Conservation (phyloP, 2,888 invertebrate species). For the Leuctra nigra region DNA sequence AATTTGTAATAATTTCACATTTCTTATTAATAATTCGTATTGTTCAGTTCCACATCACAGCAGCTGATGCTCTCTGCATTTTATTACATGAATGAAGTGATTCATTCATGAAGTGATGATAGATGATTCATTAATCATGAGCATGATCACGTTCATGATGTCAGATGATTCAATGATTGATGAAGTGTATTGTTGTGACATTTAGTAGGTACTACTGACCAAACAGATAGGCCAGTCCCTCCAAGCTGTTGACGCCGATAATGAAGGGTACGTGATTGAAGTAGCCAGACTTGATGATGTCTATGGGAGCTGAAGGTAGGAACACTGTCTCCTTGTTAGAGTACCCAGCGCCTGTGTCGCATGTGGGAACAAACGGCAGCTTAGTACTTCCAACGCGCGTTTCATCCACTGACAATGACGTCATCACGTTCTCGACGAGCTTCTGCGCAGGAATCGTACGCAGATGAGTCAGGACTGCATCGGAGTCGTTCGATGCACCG, state of each 20-base stretch:
- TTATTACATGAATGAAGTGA: too few species aligned
- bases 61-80: too few species aligned
- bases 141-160: too few species aligned
- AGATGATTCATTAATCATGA: too few species aligned
- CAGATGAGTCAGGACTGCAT: slow-evolving; percentile 21
- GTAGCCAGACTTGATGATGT: slow-evolving; percentile 29
- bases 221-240: slow-evolving; percentile 30
- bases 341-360: slow-evolving; percentile 33
- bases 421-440: slow-evolving; percentile 6
- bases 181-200: too few species aligned
- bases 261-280: slow-evolving; percentile 32
- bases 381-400: neutral
- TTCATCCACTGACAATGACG: neutral
- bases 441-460: slow-evolving; percentile 14
- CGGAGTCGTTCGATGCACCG: slow-evolving; percentile 19
- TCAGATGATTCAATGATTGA: too few species aligned
- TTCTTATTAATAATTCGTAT: too few species aligned
- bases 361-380: neutral
- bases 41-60: too few species aligned
- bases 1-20: too few species aligned
- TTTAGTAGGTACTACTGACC: slow-evolving; percentile 23
- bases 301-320: slow-evolving; percentile 27
- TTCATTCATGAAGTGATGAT: too few species aligned
- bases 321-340: slow-evolving; percentile 20
- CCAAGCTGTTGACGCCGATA: slow-evolving; percentile 25